phyloP scores from a whole-genome alignment of 1,140 invertebrate genomes.

The Chrysoperla carnea region DNA sequence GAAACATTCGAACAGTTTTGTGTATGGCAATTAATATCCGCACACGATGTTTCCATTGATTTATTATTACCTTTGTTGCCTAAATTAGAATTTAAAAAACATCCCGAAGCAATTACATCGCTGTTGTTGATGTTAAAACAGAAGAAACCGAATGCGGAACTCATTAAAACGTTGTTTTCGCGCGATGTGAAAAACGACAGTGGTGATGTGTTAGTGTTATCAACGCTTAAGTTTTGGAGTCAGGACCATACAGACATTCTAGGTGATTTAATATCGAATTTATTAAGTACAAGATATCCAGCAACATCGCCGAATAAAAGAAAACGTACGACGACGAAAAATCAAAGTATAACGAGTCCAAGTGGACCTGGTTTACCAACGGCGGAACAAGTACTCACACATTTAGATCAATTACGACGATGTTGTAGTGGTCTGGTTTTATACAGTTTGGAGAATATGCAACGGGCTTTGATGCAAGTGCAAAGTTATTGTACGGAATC shows the following conservation, averaged over 20 bases:
- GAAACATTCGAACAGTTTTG: conserved; percentile 95
- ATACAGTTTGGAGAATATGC: conserved; percentile 70
- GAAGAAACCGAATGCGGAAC: conserved; percentile 74
- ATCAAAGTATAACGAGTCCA: conserved; percentile 12
- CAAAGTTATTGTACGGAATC: conserved; percentile 65
- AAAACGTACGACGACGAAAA: conserved; percentile 46
- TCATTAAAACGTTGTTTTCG: conserved; percentile 67
- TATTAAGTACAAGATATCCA: conserved; percentile 62
- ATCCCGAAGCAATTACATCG: conserved; percentile 84
- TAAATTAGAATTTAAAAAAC: conserved; percentile 69
- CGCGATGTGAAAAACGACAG: conserved; percentile 49
- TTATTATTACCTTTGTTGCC: conserved; percentile 78
- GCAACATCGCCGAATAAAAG: conserved; percentile 76
- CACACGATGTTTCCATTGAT: conserved; percentile 82
- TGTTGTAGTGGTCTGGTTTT: conserved; percentile 45
- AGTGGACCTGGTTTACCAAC: conserved; percentile 29
- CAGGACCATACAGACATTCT: conserved; percentile 79
- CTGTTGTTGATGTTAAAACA: conserved; percentile 80
- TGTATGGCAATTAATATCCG: conserved; percentile 85
- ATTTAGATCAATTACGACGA: conserved; percentile 78
- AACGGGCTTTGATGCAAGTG: conserved; percentile 67
- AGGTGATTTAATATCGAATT: conserved; percentile 60
- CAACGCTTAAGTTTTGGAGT: conserved; percentile 82
- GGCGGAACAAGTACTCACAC: conserved; percentile 69
- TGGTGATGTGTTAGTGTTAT: conserved; percentile 70